Conservation (phyloP, 2,797 vertebrate species). For the Pseudochaenichthys georgianus region DNA sequence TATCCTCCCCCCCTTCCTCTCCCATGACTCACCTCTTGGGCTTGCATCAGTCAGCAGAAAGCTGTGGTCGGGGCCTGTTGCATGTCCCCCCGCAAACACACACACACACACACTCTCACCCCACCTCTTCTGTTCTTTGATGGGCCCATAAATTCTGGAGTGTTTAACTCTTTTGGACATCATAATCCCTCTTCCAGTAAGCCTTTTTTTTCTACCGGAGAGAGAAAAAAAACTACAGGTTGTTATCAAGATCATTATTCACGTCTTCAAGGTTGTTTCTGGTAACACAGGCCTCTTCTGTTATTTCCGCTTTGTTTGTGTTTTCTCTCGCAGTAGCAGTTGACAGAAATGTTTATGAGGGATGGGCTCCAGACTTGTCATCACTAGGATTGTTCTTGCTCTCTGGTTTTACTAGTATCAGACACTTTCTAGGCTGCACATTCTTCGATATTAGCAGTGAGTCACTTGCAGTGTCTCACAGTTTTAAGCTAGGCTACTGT, state of each 20-base stretch:
- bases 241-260: conserved; percentile 67
- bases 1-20: conserved; percentile 24
- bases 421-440: conserved; percentile 14
- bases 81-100: conserved; percentile 2
- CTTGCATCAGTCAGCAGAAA: conserved; percentile 82
- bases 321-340: not conserved
- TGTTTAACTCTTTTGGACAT: conserved; percentile 87
- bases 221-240: conserved; percentile 65
- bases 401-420: not conserved
- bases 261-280: conserved; percentile 39
- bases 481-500: conserved; percentile 42
- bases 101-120: not conserved
- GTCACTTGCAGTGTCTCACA: conserved; percentile 65
- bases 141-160: conserved; percentile 84
- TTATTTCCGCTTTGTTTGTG: conserved; percentile 28
- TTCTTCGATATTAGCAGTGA: conserved; percentile 63
- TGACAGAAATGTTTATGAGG: conserved; percentile 20
- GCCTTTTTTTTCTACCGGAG: conserved; percentile 51
- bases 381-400: conserved; percentile 4
- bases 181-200: conserved; percentile 88
- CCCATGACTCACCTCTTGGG: conserved; percentile 81
- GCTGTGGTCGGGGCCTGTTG: conserved; percentile 74
- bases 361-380: conserved; percentile 8
- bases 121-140: conserved; percentile 79
- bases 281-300: conserved; percentile 36